Percentiles rank a stretch among this genome's conserved stretches.
Conservation (phyloP, 2,113 vertebrate genomes). For the Dromaius novaehollandiae region DNA sequence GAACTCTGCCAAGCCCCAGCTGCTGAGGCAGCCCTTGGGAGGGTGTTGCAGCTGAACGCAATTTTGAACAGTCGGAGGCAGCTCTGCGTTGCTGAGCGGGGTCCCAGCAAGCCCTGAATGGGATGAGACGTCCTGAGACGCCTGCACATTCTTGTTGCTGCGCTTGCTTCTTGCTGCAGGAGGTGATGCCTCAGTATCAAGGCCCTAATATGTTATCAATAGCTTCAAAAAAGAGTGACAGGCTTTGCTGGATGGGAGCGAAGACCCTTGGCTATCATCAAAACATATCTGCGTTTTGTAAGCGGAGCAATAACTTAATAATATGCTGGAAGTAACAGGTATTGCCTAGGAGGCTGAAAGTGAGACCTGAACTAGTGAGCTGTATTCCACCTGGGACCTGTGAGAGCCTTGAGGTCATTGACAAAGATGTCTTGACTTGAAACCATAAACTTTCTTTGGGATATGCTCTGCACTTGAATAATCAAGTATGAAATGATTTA, state of each 20-base stretch:
- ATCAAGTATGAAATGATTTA: slow-evolving; percentile 39
- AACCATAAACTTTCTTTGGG: slow-evolving; percentile 33
- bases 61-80: background rate
- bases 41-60: background rate
- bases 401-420: slow-evolving; percentile 20
- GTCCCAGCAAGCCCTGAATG: background rate
- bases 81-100: background rate
- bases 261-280: background rate
- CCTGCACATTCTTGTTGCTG: background rate
- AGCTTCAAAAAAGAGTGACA: background rate
- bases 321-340: background rate
- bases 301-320: background rate
- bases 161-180: background rate
- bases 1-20: slow-evolving; percentile 9
- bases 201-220: fast-evolving
- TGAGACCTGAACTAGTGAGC: background rate
- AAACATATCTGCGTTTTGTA: background rate
- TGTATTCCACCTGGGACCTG: slow-evolving; percentile 42
- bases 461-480: background rate
- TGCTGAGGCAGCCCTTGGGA: background rate
- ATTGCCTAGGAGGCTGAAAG: slow-evolving; percentile 47
- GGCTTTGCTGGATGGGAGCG: background rate
- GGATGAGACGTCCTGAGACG: background rate
- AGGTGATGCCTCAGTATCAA: background rate
- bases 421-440: slow-evolving; percentile 59